Evolutionary conservation across 1,140 invertebrate species (phyloP).

Genomic region (Lordiphosa collinella): DNA sequence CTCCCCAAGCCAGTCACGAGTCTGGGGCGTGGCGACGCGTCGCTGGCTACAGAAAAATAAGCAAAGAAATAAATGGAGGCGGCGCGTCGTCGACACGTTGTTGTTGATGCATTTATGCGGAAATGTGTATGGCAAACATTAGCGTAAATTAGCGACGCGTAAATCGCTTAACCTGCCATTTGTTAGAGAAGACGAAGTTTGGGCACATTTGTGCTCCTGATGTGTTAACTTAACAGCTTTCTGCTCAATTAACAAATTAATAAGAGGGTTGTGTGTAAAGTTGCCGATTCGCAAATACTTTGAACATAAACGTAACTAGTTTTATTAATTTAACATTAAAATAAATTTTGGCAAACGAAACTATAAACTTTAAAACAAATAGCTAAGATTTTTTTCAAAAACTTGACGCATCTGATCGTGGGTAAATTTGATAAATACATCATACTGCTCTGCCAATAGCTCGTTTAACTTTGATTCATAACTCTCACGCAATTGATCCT

Average conservation of each 20-base stretch:
- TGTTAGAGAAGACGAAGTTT: slow-evolving; percentile 3
- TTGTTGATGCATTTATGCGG: slow-evolving; percentile 63
- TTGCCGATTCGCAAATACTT: background rate
- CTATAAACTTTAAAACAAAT: slow-evolving; percentile 10
- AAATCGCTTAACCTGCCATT: slow-evolving; percentile 62
- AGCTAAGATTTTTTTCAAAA: background rate
- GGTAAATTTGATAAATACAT: slow-evolving; percentile 24
- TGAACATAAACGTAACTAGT: background rate
- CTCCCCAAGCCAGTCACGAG: slow-evolving; percentile 8
- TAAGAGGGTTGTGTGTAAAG: too few relatives aligned
- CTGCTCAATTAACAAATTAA: slow-evolving; percentile 39
- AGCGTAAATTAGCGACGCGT: slow-evolving; percentile 73
- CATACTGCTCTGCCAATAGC: slow-evolving; percentile 18
- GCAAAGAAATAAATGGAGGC: background rate
- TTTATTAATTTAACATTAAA: background rate
- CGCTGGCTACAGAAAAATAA: background rate
- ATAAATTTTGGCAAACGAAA: background rate
- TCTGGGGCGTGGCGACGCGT: too few relatives aligned
- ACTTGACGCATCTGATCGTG: slow-evolving; percentile 18
- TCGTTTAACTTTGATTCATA: slow-evolving; percentile 9
- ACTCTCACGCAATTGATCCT: background rate
- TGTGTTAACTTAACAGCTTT: slow-evolving; percentile 46
- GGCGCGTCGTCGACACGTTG: slow-evolving; percentile 19
- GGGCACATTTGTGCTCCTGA: slow-evolving; percentile 13
- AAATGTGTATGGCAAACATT: slow-evolving; percentile 73